Evolutionary conservation across 2,888 invertebrate genomes (phyloP).

Genomic region (Brenthis daphne): DNA sequence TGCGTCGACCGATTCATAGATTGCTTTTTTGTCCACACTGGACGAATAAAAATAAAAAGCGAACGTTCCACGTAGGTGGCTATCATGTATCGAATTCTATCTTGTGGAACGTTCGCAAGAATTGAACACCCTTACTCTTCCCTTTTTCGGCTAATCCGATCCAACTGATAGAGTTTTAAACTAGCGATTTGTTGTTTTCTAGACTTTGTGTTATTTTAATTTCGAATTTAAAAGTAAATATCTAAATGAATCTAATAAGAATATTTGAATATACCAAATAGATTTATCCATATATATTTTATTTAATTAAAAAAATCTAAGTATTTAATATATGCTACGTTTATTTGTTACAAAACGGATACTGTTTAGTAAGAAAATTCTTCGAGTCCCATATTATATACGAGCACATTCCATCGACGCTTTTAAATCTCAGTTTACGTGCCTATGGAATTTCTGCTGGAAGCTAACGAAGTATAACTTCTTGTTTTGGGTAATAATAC

Average conservation of each 20-base stretch:
- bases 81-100: conserved; percentile 62
- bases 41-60: conserved; percentile 63
- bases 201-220: neutral
- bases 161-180: conserved; percentile 41
- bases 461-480: conserved; percentile 3
- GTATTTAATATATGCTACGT: no score
- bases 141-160: conserved; percentile 47
- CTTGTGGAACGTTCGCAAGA: conserved; percentile 56
- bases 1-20: conserved; percentile 69
- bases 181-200: conserved; percentile 27
- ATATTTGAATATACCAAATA: neutral
- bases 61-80: conserved; percentile 60
- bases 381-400: neutral
- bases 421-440: conserved; percentile 15
- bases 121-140: conserved; percentile 54
- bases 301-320: no score
- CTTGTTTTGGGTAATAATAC: neutral
- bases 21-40: conserved; percentile 72
- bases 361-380: no score
- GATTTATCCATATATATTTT: no score
- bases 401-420: neutral
- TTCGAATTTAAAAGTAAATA: neutral
- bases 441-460: neutral
- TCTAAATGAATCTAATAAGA: neutral
- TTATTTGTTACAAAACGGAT: no score